Base-by-base conservation (phyloP, 2,113 vertebrate genomes). In the Mellivora capensis region DNA sequence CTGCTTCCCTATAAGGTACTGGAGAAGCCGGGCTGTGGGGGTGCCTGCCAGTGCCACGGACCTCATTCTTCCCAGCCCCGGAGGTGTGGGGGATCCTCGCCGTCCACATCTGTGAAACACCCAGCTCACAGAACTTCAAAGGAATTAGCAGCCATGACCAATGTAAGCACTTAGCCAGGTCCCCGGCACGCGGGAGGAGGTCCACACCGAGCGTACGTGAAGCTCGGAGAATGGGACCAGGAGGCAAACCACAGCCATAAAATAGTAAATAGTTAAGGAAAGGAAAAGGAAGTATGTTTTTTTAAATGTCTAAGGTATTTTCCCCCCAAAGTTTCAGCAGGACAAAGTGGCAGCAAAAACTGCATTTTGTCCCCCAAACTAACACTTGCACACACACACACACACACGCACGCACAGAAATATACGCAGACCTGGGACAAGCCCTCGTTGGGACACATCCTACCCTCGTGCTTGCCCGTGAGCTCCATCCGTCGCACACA, bases 21-120 rank as follows among this genome's bases (percentile, higher is more conserved):
- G 1, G 3, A 25, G 37, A 12, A 49, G 34, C 10, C 1, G 23
- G 42, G 21, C 18, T 25, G n/a, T 0, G 0, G 76, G 29, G 9
- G 1, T 17, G 6, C 31, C n/a, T 25, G 39, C 27, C 10, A 6
- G 54, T 1, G 0, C 27, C 42, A 3, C 29, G 62, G 13, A 13
- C 84, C 59, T 74, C 25, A 10, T 62, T 25, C n/a, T 21, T 44
- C 15, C 37, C 6, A 5, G 39, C 3, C 0, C 1, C 20, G 10
- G n/a, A 88, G 3, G 27, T 20, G 0, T 1, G 7, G 6, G 54
- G 15, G 76, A 37, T 23, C 8, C 29, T 67, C 39, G 2, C n/a
- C 54, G 6, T 15, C 4, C 44, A 7, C 47, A 6, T 42, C 18
- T 27, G 27, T 81, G 17, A 83, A 27, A 44, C 4, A 0, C 13